These are phyloP conservation scores for Poeciliopsis turneri DNA, from an alignment of 2,797 vertebrate species.

Conservation along the genomic window DNA sequence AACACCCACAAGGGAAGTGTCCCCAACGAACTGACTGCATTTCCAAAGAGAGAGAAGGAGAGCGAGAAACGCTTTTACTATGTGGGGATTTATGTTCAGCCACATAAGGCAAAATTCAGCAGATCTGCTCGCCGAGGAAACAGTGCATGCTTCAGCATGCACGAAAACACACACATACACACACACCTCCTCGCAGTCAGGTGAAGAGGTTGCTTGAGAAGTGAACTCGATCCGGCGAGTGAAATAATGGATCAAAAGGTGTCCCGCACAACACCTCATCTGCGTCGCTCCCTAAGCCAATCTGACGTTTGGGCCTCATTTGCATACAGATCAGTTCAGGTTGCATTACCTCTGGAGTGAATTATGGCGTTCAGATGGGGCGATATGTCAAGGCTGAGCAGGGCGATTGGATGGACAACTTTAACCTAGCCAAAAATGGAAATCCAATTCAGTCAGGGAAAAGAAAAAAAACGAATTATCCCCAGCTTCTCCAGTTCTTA, in stretches of 20 bases:
- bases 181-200: conserved; percentile 41
- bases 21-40: conserved; percentile 83
- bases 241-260: conserved; percentile 83
- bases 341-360: conserved; percentile 76
- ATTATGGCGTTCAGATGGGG: conserved; percentile 73
- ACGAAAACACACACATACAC: conserved; percentile 15
- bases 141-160: conserved; percentile 20
- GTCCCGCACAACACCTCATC: conserved; percentile 74
- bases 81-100: conserved; percentile 84
- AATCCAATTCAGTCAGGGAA: conserved; percentile 74
- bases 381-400: conserved; percentile 72
- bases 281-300: conserved; percentile 65
- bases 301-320: conserved; percentile 75
- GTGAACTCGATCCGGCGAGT: conserved; percentile 75
- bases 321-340: conserved; percentile 78
- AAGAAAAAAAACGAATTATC: conserved; percentile 70
- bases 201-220: conserved; percentile 73
- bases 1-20: conserved; percentile 94
- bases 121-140: conserved; percentile 41
- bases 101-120: conserved; percentile 64
- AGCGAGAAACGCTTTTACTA: conserved; percentile 68
- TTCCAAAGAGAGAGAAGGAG: conserved; percentile 71
- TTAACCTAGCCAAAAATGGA: conserved; percentile 74
- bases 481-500: conserved; percentile 44
- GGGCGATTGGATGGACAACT: conserved; percentile 73